Evolutionary conservation across 2,113 vertebrate species (phyloP), one percentile per base, ranked within the genome.

Genomic region (Mormyrus lacerda): DNA sequence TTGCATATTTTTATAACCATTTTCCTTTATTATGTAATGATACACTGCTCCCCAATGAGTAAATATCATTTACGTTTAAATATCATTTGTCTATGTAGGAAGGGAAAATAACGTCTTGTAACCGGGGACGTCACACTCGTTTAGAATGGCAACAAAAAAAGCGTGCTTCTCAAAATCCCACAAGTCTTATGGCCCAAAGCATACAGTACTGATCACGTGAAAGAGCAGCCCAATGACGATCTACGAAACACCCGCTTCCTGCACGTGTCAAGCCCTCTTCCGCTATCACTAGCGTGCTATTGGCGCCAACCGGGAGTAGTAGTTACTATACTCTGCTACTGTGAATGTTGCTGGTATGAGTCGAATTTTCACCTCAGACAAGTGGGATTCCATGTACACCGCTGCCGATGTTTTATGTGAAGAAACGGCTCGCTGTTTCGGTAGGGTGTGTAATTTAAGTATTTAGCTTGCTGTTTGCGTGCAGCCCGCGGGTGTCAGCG

Each of bases 361-460:
- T 39, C 31, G 15, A 42, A 79, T 19, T 79, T 79, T 79, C 35
- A 79, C 73, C 15, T 79, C 35, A 39, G 15, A 42, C 19, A 79
- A 79, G 13, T 79, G 35, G 73, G 39, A 15, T 39, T 84, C 35
- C 7, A 11, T 84, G 39, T 84, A 84, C 42, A 5, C 24, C 82
- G 42, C 44, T n/a, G 42, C 79, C 9, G 79, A 76, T 76, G 73
- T 79, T n/a, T 84, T 84, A 82, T 47, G 82, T n/a, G 82, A 84
- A 42, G 82, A 47, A 24, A 47, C 82, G 6, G 82, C 9, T 84
- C 1, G 19, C 42, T 9, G 0, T n/a, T 84, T 42, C 73, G 35
- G 82, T 47, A 4, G 39, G 82, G 24, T 84, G 21, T 79, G 35
- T 79, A 42, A 35, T 79, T 42, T 39, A 76, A 76, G 5, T 39